These are phyloP conservation scores for fruit fly (Drosophila melanogaster) DNA, from an alignment of 1,140 invertebrate genomes.

Conservation along the genomic window DNA sequence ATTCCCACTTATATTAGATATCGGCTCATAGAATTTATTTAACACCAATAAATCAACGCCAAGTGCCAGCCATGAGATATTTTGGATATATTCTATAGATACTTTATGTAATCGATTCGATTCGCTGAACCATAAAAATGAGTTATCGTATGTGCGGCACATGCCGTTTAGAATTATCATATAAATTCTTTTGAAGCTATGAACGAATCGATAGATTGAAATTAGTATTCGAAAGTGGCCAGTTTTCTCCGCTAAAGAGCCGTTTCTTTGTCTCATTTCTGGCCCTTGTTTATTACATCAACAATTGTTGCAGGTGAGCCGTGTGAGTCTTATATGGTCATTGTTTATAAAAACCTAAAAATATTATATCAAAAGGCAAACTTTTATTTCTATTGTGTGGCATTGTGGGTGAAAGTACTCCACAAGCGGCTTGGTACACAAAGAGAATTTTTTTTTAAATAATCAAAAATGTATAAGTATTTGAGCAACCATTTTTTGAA, in stretches of 20 bases:
- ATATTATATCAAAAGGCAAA: slow-evolving; percentile 62
- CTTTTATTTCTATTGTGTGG: slow-evolving; percentile 68
- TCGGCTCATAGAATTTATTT: slow-evolving; percentile 38
- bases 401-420: slow-evolving; percentile 70
- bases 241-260: slow-evolving; percentile 41
- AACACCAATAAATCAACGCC: slow-evolving; percentile 61
- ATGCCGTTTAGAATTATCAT: slow-evolving; percentile 35
- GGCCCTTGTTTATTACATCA: slow-evolving; percentile 57
- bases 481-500: background rate
- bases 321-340: slow-evolving; percentile 39
- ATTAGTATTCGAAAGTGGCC: slow-evolving; percentile 50
- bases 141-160: slow-evolving; percentile 50
- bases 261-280: slow-evolving; percentile 22
- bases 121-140: slow-evolving; percentile 63
- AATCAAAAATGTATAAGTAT: no score
- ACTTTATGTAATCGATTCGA: slow-evolving; percentile 56
- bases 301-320: slow-evolving; percentile 70
- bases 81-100: slow-evolving; percentile 32
- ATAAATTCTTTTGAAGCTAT: slow-evolving; percentile 15
- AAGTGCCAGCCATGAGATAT: slow-evolving; percentile 41
- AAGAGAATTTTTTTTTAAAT: background rate
- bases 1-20: slow-evolving; percentile 19
- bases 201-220: slow-evolving; percentile 16
- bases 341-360: slow-evolving; percentile 53
- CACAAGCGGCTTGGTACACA: slow-evolving; percentile 44